A percentile compares a stretch with the other conserved stretches of the same genome.
These are phyloP conservation scores for Hyppa rectilinea DNA, from an alignment of 2,888 invertebrate species.

Conservation along the genomic window DNA sequence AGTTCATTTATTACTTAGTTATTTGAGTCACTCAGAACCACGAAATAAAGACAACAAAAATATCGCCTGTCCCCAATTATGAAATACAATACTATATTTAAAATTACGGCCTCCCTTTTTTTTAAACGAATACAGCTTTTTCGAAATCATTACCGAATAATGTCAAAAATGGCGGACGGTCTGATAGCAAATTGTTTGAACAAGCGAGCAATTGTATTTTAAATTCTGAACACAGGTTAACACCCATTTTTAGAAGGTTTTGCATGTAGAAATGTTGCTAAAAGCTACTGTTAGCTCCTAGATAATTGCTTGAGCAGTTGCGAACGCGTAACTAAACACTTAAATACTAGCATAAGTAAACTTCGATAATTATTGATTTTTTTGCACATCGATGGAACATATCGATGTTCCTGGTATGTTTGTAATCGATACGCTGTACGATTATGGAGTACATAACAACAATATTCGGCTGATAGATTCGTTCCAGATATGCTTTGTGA, in stretches of 20 bases:
- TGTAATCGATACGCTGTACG: constrained; percentile 46
- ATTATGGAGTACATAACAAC: constrained; percentile 28
- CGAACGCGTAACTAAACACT: constrained; percentile 62
- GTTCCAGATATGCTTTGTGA: constrained; percentile 45
- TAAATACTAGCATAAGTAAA: constrained; percentile 57
- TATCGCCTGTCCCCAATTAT: not conserved
- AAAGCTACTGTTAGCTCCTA: constrained; percentile 65
- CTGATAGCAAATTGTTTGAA: not conserved
- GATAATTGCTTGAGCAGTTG: constrained; percentile 53
- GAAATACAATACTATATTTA: not conserved
- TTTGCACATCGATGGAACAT: constrained; percentile 56
- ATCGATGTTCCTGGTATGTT: constrained; percentile 40
- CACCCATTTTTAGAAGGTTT: constrained; percentile 31
- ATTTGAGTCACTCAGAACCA: not conserved
- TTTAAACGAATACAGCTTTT: not conserved
- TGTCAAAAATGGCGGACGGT: constrained; percentile 9
- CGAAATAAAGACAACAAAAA: not conserved
- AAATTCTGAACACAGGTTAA: constrained; percentile 30
- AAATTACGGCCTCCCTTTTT: not conserved
- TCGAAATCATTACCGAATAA: constrained; percentile 14
- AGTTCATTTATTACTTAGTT: not conserved
- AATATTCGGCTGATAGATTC: constrained; percentile 40
- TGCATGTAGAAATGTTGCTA: constrained; percentile 52
- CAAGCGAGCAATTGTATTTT: constrained; percentile 24
- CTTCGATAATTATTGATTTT: constrained; percentile 57